A percentile compares a stretch with the other conserved stretches of the same genome.
Conservation (phyloP, 2,888 invertebrate genomes). For the Epinotia nisella region DNA sequence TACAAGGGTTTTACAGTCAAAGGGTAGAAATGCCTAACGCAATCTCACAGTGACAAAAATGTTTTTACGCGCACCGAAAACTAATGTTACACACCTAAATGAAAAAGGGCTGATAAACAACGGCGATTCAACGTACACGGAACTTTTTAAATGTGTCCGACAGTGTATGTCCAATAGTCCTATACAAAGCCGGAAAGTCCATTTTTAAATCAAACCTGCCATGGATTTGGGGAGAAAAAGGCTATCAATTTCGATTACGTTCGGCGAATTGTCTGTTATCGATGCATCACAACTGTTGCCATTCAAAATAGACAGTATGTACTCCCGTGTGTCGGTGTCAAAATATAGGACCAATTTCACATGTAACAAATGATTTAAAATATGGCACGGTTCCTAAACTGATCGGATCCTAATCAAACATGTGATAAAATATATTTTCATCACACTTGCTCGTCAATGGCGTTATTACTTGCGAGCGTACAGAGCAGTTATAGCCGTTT, state of each 20-base stretch:
- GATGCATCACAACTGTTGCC: neutral
- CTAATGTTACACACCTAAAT: neutral
- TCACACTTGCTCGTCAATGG: no score
- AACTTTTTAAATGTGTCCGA: neutral
- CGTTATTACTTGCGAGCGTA: no score
- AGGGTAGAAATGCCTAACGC: neutral
- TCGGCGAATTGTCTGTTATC: conserved; percentile 13
- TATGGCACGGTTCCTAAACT: neutral
- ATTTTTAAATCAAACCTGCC: conserved; percentile 28
- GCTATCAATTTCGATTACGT: conserved; percentile 21
- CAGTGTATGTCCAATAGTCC: neutral
- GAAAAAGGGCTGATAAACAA: neutral
- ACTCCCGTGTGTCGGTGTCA: neutral
- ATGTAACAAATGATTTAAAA: neutral
- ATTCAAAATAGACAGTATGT: conserved; percentile 4
- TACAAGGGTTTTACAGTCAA: neutral
- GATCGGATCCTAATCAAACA: no score
- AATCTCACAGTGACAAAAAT: neutral
- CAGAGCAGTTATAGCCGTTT: no score
- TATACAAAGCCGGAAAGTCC: conserved; percentile 13
- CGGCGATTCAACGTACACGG: neutral
- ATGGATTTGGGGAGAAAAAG: conserved; percentile 15
- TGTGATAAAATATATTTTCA: no score
- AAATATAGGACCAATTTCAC: neutral
- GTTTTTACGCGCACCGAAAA: neutral